These are phyloP conservation scores for Prochilodus magdalenae DNA, from an alignment of 2,113 vertebrate species.

Conservation along the genomic window DNA sequence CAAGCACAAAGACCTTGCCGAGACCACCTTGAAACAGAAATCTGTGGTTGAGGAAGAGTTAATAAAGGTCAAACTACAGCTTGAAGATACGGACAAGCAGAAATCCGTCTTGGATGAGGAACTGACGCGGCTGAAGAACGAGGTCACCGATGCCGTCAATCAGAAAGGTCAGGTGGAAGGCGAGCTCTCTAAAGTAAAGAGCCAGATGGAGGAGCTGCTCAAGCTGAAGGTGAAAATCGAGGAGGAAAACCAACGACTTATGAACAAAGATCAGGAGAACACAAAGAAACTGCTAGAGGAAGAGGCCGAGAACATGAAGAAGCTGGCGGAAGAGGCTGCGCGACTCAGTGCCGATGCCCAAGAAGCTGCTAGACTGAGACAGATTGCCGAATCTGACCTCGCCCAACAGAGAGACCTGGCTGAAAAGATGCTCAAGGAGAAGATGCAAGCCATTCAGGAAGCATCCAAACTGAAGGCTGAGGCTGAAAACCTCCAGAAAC, in stretches of 20 bases:
- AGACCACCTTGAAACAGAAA: constrained; percentile 90
- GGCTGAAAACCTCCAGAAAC: constrained; percentile 90
- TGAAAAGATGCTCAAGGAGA: constrained; percentile 94
- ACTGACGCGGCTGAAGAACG: constrained; percentile 90
- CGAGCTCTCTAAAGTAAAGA: constrained; percentile 87
- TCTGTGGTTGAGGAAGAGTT: constrained; percentile 92
- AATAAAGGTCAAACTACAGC: constrained; percentile 81
- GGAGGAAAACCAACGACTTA: constrained; percentile 86
- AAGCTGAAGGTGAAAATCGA: constrained; percentile 90
- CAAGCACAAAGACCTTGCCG: constrained; percentile 90
- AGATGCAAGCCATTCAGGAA: constrained; percentile 96
- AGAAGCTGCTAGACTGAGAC: constrained; percentile 86
- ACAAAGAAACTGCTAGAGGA: constrained; percentile 87
- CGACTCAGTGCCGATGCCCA: constrained; percentile 87
- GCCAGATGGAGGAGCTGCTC: constrained; percentile 92
- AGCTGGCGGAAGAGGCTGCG: constrained; percentile 89
- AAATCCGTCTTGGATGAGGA: constrained; percentile 89
- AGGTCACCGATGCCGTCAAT: constrained; percentile 84
- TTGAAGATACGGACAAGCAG: constrained; percentile 93
- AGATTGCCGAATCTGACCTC: constrained; percentile 85
- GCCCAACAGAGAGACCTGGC: constrained; percentile 87
- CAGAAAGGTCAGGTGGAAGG: constrained; percentile 91
- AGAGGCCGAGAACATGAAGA: constrained; percentile 94
- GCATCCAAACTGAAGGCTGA: constrained; percentile 87
- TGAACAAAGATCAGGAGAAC: constrained; percentile 89